Evolutionary conservation across 1,140 invertebrate genomes (phyloP).

Genomic region (Hypsibius dujardini): DNA sequence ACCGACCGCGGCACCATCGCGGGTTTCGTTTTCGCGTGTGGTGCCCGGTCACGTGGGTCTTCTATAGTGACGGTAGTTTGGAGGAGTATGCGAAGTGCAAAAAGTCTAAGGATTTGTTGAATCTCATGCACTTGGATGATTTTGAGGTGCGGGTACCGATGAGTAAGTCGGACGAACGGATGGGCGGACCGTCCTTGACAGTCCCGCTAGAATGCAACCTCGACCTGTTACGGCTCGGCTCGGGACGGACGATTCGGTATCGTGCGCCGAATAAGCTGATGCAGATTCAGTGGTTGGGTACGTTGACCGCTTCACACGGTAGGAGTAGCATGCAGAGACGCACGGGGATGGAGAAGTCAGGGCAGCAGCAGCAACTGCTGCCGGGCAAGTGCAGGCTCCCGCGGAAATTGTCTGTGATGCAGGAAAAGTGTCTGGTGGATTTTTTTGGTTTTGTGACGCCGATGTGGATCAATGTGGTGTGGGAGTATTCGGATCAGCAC

Average conservation of each 20-base stretch:
- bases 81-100: not conserved
- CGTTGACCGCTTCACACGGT: not conserved
- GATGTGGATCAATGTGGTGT: constrained; percentile 1
- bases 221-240: not conserved
- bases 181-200: not conserved
- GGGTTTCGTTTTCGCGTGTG: not conserved
- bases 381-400: not conserved
- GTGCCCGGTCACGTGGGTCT: not conserved
- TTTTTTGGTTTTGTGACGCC: not conserved
- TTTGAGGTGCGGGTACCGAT: not conserved
- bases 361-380: not conserved
- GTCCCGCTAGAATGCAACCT: not conserved
- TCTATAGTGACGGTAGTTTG: not conserved
- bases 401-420: not conserved
- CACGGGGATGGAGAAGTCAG: not conserved
- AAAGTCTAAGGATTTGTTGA: not conserved
- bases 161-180: not conserved
- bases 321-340: not conserved
- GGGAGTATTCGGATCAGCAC: not conserved
- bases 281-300: constrained; percentile 9
- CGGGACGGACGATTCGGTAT: not conserved
- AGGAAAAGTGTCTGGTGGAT: not conserved
- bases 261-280: constrained; percentile 5
- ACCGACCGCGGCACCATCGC: not conserved
- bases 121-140: not conserved